Conservation (phyloP, 2,888 invertebrate genomes). For the Xanthia togata region DNA sequence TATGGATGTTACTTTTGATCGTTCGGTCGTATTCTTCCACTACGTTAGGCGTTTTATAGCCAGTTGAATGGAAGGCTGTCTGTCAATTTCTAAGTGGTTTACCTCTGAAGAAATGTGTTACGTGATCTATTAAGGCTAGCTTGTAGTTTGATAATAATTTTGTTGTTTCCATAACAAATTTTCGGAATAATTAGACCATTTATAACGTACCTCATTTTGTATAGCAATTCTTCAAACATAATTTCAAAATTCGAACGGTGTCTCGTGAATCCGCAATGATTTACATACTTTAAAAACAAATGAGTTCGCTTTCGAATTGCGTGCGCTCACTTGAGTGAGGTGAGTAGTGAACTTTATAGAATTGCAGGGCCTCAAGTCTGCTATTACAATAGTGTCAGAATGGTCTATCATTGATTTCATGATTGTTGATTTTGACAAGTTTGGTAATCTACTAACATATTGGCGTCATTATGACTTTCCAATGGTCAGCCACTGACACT, state of each 20-base stretch:
- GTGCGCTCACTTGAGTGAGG: background rate
- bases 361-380: too few species aligned
- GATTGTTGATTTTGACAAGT: too few species aligned
- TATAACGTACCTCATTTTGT: background rate
- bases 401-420: too few species aligned
- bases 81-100: slow-evolving; percentile 25
- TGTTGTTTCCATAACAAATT: background rate
- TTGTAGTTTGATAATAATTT: background rate
- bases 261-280: background rate
- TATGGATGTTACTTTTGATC: slow-evolving; percentile 24
- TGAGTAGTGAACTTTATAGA: background rate
- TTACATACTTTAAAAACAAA: slow-evolving; percentile 4
- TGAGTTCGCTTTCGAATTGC: background rate
- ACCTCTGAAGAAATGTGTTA: slow-evolving; percentile 1
- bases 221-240: background rate
- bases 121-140: background rate
- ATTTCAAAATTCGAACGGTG: background rate
- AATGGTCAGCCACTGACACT: too few species aligned
- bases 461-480: too few species aligned
- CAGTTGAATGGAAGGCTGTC: slow-evolving; percentile 34
- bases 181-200: background rate
- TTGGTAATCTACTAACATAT: too few species aligned
- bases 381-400: too few species aligned
- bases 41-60: slow-evolving; percentile 33
- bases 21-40: slow-evolving; percentile 41